Base-by-base conservation (phyloP, 1,140 invertebrate species). In the Hycleus cichorii region DNA sequence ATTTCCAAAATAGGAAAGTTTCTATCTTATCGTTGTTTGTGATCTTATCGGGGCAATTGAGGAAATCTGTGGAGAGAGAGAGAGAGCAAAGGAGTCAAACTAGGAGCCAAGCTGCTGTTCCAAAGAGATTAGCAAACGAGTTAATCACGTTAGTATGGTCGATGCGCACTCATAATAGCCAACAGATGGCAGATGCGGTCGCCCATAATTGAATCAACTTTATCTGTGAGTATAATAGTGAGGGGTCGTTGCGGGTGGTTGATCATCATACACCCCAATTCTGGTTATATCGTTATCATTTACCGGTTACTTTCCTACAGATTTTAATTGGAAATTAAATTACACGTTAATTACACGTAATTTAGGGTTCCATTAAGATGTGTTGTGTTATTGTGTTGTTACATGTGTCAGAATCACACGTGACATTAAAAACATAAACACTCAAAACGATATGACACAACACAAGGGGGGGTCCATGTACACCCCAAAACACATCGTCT, bases 121-220 rank as follows among this genome's bases (percentile, higher is more conserved):
- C 61, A 57, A 58, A 58, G 59, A 70, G 70, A 72, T 72, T 72
- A 72, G 68, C 65, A 63, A 32, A 63, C 53, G 65, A 69, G 70
- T 69, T 73, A 73, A 73, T 73, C 71, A 67, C 68, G 68, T 73
- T 70, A 72, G 63, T 49, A 66, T 62, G 66, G 60, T 60, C 67
- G 56, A 69, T 69, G 67, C 64, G 59, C 71, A 66, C 69, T 62
- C 68, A 73, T 73, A 73, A 73, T 73, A 64, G 70, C 70, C 69
- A 68, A 65, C 70, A 72, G 71, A 70, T 69, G 70, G 69, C 69
- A 71, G 70, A 73, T 72, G 71, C 69, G 70, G 69, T 73, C 63
- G 63, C 64, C 63, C 67, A 64, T 73, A 73, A 73, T 73, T 73
- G 71, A 73, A 72, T 72, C 69, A 69, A 70, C 67, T 72, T 71